phyloP scores from a whole-genome alignment of 2,797 vertebrate species.

The Neostethus bicornis region DNA sequence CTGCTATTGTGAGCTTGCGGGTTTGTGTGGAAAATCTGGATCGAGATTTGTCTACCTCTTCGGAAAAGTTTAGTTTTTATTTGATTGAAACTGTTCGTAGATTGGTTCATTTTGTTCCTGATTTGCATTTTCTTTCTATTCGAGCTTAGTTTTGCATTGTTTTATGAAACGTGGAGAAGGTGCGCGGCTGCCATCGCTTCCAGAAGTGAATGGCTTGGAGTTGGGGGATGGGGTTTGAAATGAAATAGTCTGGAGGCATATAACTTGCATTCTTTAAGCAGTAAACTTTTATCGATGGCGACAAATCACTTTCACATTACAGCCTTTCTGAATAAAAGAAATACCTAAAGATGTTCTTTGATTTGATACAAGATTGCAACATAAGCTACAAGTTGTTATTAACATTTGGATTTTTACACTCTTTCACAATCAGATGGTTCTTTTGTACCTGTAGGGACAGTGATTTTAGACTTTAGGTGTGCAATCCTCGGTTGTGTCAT shows the following conservation, averaged over 20 bases:
- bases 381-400: conserved; percentile 22
- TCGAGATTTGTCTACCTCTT: conserved; percentile 21
- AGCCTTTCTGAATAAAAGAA: rapidly evolving
- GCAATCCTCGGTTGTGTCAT: conserved; percentile 32
- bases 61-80: conserved; percentile 44
- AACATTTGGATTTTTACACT: conserved; percentile 32
- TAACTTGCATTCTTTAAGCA: conserved; percentile 43
- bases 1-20: conserved; percentile 53
- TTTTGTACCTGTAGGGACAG: conserved; percentile 73
- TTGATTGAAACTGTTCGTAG: neutral
- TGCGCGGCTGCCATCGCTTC: conserved; percentile 48
- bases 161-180: conserved; percentile 7
- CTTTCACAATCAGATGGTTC: conserved; percentile 61
- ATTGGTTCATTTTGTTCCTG: no score
- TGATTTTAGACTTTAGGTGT: conserved; percentile 45
- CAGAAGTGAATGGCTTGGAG: conserved; percentile 69
- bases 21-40: conserved; percentile 36
- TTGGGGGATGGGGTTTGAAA: conserved; percentile 77
- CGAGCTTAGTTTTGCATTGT: conserved; percentile 1
- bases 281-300: conserved; percentile 11
- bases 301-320: no score
- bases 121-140: no score
- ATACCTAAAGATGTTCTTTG: rapidly evolving
- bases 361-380: neutral
- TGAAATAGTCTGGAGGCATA: conserved; percentile 38